Conservation (phyloP, 2,113 vertebrate genomes). For the Pica pica region DNA sequence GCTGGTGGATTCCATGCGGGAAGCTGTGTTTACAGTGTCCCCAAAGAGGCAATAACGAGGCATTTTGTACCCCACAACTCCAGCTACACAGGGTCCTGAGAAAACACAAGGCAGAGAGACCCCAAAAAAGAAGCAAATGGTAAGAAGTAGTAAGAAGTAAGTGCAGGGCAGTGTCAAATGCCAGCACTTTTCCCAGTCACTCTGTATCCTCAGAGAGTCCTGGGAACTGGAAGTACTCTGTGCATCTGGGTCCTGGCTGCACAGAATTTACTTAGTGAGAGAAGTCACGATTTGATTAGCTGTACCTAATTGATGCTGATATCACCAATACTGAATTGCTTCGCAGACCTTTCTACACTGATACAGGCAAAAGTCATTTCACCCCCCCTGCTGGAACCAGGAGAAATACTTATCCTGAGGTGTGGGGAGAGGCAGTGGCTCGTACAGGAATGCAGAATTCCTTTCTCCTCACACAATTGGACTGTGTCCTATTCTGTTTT, state of each 20-base stretch:
- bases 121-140: not conserved
- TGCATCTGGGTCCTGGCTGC: not conserved
- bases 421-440: not conserved
- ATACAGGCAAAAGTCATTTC: not conserved
- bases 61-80: constrained; percentile 82
- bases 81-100: constrained; percentile 78
- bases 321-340: not conserved
- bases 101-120: not conserved
- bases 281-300: not conserved
- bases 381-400: not conserved
- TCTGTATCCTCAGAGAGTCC: not conserved
- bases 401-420: not conserved
- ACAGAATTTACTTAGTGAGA: not conserved
- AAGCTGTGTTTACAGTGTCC: constrained; percentile 81
- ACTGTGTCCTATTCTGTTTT: fast-evolving
- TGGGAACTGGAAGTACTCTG: not conserved
- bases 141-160: not conserved
- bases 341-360: not conserved
- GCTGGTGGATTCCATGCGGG: constrained; percentile 81
- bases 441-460: fast-evolving
- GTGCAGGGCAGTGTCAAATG: not conserved
- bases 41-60: constrained; percentile 82
- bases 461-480: not conserved
- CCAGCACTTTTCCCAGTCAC: not conserved
- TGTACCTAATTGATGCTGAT: not conserved